Evolutionary conservation across 2,888 invertebrate species (phyloP), one percentile per base, ranked within the genome.

Genomic region (Gastracanthus pulcherrimus): DNA sequence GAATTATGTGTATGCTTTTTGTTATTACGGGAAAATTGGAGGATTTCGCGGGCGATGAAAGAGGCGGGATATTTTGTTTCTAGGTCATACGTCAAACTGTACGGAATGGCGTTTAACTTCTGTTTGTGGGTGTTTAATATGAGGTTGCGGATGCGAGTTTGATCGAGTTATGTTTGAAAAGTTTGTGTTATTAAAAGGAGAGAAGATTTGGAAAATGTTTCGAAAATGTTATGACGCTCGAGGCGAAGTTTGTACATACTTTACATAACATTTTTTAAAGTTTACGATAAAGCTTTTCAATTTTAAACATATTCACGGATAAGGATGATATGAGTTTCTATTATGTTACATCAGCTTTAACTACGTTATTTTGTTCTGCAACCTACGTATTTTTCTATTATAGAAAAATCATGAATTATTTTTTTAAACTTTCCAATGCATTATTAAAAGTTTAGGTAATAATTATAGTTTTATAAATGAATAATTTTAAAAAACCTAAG

Each of bases 1-100:
- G 9, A 11, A 55, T 55, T 3, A 51, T 23, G 9, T 19, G 23
- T n/a, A 4, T n/a, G 9, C 23, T 26, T 0, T n/a, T n/a, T n/a
- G n/a, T n/a, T n/a, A n/a, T n/a, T n/a, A n/a, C n/a, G n/a, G 26
- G 13, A 55, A 55, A 55, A 55, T 26, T 6, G 26, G 11, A 55
- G 55, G n/a, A 23, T 23, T 55, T 55, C 55, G 13, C 55, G 26
- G 9, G n/a, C 55, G 55, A 23, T 23, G 51, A 23, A 51, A 51
- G 19, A 19, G n/a, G 2, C 51, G 26, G 23, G 55, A 55, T 26
- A 13, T 26, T 55, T 55, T 26, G 23, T 55, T 55, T 55, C 55
- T 55, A n/a, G 55, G 55, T 55, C 55, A 55, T 23, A 55, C 55
- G 55, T 55, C 55, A 55, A 55, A 26, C 55, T 55, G 23, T 26